Base-by-base conservation (phyloP, 2,888 invertebrate species). In the Stramonita haemastoma region DNA sequence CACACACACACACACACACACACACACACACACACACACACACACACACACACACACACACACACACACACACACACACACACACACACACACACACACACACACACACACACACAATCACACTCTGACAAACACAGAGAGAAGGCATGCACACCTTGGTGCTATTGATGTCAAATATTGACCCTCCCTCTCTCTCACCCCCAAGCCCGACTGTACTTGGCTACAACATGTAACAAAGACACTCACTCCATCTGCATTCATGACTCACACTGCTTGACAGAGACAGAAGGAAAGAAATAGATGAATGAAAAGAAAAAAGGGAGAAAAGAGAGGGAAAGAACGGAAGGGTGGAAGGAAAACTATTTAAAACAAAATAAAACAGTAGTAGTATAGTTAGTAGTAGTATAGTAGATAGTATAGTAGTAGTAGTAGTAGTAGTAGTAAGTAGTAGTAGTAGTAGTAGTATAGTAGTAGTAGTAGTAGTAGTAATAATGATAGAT, bases 1-100 rank as follows among this genome's bases (percentile, higher is more conserved):
- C 84, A n/a, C 84, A 84, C 84, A 84, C 84, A 57, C 46, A 84
- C 81, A 81, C 81, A 36, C 46, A 36, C 84, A n/a, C 56, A 15
- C 84, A 15, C 56, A 1, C 84, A 8, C n/a, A 0, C 81, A 36
- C 81, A 0, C 81, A 19, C 81, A 36, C 81, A 19, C 79, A 19
- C 32, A 34, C 32, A 17, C 32, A 34, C 34, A 34, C 34, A 34
- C 46, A 11, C 81, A 11, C 26, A 22, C 36, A 22, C 81, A 22
- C 26, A 26, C 46, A 11, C 79, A 34, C 34, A 79, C 8, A 34
- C 79, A 79, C 79, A 34, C 79, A 79, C 79, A n/a, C 79, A 79
- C 79, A 34, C 79, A 79, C 79, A 34, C 32, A 32, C 34, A 1
- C 79, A 34, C 79, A 34, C 79, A 79, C 79, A 34, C 8, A 11